Conservation (phyloP, 1,140 invertebrate genomes). For the Copidosoma floridanum region DNA sequence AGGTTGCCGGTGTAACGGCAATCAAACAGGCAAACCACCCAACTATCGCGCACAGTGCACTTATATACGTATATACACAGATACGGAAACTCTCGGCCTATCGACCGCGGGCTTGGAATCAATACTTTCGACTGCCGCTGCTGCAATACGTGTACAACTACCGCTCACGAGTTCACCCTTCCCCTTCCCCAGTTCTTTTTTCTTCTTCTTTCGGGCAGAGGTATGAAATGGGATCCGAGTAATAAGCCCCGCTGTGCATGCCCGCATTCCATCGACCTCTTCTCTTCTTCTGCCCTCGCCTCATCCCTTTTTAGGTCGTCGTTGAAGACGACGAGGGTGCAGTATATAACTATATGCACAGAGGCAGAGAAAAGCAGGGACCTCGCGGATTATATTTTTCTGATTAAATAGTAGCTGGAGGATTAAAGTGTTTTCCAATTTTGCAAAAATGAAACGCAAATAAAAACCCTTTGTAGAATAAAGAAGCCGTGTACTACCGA, state of each 20-base stretch:
- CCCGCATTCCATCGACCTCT: slow-evolving; percentile 5
- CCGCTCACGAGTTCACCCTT: no score
- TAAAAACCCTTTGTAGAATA: no score
- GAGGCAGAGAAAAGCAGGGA: no score
- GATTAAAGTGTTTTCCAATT: no score
- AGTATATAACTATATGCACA: no score
- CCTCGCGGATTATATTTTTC: no score
- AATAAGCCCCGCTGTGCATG: slow-evolving; percentile 6
- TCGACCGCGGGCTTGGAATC: slow-evolving; percentile 21
- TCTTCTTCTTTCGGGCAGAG: background rate
- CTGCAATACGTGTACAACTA: no score
- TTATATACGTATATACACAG: no score
- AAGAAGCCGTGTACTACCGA: no score
- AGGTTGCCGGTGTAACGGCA: slow-evolving; percentile 30
- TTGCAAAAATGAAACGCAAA: no score
- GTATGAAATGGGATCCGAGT: background rate
- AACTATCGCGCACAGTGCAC: slow-evolving; percentile 13
- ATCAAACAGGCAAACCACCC: slow-evolving; percentile 26
- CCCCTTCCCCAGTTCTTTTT: background rate
- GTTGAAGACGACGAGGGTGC: no score
- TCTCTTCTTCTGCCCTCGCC: background rate
- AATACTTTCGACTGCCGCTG: slow-evolving; percentile 16
- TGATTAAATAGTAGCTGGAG: no score
- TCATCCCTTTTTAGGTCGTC: background rate
- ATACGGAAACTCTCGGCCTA: slow-evolving; percentile 3